Conservation (phyloP, 1,140 invertebrate species). For the Drosophila quadrilineata region DNA sequence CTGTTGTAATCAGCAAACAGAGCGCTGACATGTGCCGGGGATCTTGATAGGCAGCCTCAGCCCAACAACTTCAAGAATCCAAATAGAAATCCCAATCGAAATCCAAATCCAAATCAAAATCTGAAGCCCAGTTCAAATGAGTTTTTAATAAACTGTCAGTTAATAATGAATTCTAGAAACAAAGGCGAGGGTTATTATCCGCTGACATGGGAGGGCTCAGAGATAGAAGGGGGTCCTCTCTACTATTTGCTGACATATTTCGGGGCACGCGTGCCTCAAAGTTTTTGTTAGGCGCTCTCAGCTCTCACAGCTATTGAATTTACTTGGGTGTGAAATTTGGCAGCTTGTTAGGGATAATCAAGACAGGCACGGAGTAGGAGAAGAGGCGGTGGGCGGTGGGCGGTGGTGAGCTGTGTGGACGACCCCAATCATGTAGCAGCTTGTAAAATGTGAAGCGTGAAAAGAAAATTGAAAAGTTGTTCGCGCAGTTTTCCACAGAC, state of each 20-base stretch:
- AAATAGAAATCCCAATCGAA: constrained; percentile 7
- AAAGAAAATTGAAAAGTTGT: constrained; percentile 72
- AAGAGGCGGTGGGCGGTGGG: background rate
- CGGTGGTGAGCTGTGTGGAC: background rate
- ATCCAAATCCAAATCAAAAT: constrained; percentile 40
- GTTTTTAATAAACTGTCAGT: constrained; percentile 74
- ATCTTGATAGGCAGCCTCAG: constrained; percentile 61
- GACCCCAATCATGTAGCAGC: constrained; percentile 77
- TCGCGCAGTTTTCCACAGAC: constrained; percentile 38
- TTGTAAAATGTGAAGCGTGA: constrained; percentile 72
- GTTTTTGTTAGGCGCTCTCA: constrained; percentile 65
- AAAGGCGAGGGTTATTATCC: too few relatives aligned
- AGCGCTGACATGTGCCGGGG: constrained; percentile 61
- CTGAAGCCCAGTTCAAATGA: constrained; percentile 42
- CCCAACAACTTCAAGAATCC: too few relatives aligned
- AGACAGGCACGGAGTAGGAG: background rate
- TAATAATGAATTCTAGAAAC: constrained; percentile 65
- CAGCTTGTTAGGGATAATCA: constrained; percentile 55
- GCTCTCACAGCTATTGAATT: constrained; percentile 47
- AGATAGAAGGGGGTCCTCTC: background rate
- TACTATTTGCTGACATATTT: constrained; percentile 19
- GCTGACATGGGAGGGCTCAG: background rate
- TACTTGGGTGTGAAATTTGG: constrained; percentile 65
- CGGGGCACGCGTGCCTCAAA: constrained; percentile 33
- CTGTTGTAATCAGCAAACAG: constrained; percentile 56